phyloP scores from a whole-genome alignment of 2,888 invertebrate genomes.

The Drosophila nr. fundita region DNA sequence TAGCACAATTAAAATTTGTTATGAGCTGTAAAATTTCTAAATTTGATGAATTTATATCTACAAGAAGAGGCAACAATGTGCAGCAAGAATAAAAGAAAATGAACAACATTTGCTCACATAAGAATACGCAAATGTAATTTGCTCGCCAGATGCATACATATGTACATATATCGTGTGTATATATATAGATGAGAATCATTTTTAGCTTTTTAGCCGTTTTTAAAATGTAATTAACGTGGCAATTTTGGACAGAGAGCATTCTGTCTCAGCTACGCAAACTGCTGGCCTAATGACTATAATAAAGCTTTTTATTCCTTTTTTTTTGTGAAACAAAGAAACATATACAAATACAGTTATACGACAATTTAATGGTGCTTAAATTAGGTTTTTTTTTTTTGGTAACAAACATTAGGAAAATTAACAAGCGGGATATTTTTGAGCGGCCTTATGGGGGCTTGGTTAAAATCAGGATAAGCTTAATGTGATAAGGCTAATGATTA shows the following conservation, averaged over 20 bases:
- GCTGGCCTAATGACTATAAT: neutral
- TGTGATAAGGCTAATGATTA: neutral
- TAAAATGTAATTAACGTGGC: constrained; percentile 48
- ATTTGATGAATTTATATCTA: constrained; percentile 75
- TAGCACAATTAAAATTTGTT: constrained; percentile 71
- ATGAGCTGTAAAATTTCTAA: constrained; percentile 78
- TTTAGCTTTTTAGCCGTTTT: constrained; percentile 37
- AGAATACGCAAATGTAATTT: constrained; percentile 42
- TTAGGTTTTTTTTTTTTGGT: neutral
- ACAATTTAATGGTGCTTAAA: constrained; percentile 10
- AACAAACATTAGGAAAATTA: neutral
- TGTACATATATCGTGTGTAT: neutral
- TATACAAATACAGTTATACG: constrained; percentile 8
- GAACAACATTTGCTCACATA: constrained; percentile 9
- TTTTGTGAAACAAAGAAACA: neutral
- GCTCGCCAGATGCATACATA: neutral
- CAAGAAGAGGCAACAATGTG: constrained; percentile 40
- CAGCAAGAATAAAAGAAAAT: constrained; percentile 32
- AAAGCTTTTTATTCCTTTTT: neutral
- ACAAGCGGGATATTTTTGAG: neutral
- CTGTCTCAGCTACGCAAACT: constrained; percentile 15
- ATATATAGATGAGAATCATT: constrained; percentile 5
- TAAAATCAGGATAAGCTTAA: neutral
- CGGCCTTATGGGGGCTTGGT: neutral
- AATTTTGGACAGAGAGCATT: constrained; percentile 14